Percentiles rank a stretch among this genome's conserved stretches.
Conservation (phyloP, 2,888 invertebrate genomes). For the Rhagophthalmus giganteus region DNA sequence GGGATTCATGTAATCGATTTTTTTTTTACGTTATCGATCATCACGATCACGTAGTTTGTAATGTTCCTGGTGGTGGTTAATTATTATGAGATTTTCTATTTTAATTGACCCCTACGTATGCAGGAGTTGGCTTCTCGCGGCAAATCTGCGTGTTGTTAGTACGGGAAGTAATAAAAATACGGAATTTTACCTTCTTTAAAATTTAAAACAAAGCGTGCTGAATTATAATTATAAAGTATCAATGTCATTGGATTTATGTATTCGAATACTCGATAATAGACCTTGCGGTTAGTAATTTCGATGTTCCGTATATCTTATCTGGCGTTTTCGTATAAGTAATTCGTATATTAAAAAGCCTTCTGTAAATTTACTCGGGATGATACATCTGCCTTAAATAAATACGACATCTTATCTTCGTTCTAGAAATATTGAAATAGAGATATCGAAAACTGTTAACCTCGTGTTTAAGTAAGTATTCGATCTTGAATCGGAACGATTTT, state of each 20-base stretch:
- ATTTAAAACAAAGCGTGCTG: conserved; percentile 4
- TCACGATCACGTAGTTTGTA: too few relatives aligned
- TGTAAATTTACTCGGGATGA: conserved; percentile 7
- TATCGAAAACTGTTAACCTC: conserved; percentile 11
- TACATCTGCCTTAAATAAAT: conserved; percentile 10
- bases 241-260: too few relatives aligned
- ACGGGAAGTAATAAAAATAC: conserved; percentile 6
- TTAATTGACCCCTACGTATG: too few relatives aligned
- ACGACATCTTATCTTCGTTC: conserved; percentile 5
- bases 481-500: conserved; percentile 1
- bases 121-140: too few relatives aligned
- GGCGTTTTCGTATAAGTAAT: too few relatives aligned
- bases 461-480: conserved; percentile 1
- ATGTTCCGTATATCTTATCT: background rate
- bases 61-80: too few relatives aligned
- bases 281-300: too few relatives aligned
- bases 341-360: background rate
- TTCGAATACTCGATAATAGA: too few relatives aligned
- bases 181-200: conserved; percentile 4
- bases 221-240: conserved; percentile 3
- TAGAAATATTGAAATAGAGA: conserved; percentile 10
- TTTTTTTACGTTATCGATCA: conserved; percentile 6
- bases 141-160: too few relatives aligned
- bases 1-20: conserved; percentile 5
- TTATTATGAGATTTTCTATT: too few relatives aligned